phyloP scores from a whole-genome alignment of 2,113 vertebrate genomes.

The Oxyruncus cristatus region DNA sequence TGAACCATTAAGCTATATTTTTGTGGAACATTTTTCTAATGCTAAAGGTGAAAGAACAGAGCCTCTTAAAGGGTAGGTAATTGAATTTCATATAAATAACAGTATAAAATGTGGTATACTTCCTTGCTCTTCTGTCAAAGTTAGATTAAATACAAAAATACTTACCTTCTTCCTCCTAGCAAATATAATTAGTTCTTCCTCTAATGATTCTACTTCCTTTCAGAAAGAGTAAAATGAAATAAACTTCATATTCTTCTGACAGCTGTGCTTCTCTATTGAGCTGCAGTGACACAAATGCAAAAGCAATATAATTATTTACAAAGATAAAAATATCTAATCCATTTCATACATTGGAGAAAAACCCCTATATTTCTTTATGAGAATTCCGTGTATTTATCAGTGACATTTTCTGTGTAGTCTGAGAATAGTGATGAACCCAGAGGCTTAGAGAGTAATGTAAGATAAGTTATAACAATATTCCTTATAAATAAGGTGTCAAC shows the following conservation, averaged over 20 bases:
- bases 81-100: background rate
- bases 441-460: background rate
- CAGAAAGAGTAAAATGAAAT: constrained; percentile 25
- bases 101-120: background rate
- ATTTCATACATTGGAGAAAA: background rate
- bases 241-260: background rate
- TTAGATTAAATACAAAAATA: background rate
- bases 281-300: background rate
- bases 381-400: background rate
- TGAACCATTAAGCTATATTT: background rate
- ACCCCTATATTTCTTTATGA: background rate
- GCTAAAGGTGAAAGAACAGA: background rate
- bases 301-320: background rate
- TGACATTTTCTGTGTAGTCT: background rate
- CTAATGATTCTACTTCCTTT: background rate
- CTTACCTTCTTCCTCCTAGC: background rate
- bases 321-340: background rate
- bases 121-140: background rate
- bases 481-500: background rate
- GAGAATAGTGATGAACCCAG: background rate
- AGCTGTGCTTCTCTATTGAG: background rate
- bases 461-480: background rate
- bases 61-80: background rate
- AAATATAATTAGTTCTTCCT: background rate
- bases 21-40: background rate